Evolutionary conservation across 2,888 invertebrate species (phyloP), one percentile per base, ranked within the genome.

Genomic region (Lasioglossum figueresi): DNA sequence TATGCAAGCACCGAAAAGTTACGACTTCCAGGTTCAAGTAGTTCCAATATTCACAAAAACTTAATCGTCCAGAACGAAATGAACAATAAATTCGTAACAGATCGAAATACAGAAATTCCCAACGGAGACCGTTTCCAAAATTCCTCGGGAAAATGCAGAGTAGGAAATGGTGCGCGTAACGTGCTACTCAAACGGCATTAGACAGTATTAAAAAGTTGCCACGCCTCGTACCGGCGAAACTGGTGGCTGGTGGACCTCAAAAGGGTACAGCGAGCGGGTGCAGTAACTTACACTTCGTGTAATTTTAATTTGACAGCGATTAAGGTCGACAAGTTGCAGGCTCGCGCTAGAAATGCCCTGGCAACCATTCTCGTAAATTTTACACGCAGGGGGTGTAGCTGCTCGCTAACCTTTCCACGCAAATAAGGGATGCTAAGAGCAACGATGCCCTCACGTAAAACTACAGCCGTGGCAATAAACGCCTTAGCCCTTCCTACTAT

Each of bases 221-320:
- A 6, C 27, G 31, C 59, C 19, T 27, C 19, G 40, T n/a, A n/a
- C 52, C 10, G 23, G 52, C 52, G 52, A 10, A 43, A 59, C 31
- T 34, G 16, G 59, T 8, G 43, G 8, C 14, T 14, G 23, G 34
- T 12, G 16, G 8, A 34, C 73, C 48, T 34, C 31, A 72, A 77
- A 59, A 43, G 12, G 63, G 27, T 43, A 43, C 76, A 27, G 23
- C 10, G 52, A n/a, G 3, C 52, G 45, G 66, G 76, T 37, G 63
- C 48, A 59, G 19, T 76, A 56, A 75, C 27, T 75, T 43, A 16
- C 23, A 31, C 31, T 1, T 34, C 23, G 23, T 34, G 72, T 70
- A 70, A 63, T 76, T 76, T 79, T 84, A 71, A 84, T 84, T 79
- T 31, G 72, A 84, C 73, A 43, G 71, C 84, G 71, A 84, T 75